Evolutionary conservation across 2,797 vertebrate species (phyloP).

Genomic region (Clarias laeviceps): DNA sequence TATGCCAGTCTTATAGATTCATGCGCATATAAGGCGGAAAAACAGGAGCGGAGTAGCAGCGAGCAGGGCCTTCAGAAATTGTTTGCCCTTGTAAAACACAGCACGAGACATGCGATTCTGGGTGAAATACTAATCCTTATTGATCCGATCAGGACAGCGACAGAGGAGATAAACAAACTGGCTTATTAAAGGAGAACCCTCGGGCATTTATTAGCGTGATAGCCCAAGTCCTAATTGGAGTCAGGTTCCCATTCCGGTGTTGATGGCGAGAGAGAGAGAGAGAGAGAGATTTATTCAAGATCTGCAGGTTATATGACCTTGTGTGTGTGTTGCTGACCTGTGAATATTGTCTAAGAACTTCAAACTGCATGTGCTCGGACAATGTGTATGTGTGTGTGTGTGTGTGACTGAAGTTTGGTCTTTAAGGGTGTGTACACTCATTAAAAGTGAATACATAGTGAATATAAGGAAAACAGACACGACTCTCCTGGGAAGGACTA

Average conservation of each 20-base stretch:
- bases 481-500: constrained; percentile 65
- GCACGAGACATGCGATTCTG: constrained; percentile 53
- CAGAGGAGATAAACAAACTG: constrained; percentile 65
- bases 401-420: constrained; percentile 45
- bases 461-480: constrained; percentile 61
- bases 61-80: neutral
- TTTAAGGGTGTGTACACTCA: constrained; percentile 62
- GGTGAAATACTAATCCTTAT: constrained; percentile 68
- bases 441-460: constrained; percentile 63
- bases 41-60: neutral
- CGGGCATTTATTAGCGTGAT: constrained; percentile 51
- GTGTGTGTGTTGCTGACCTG: constrained; percentile 47
- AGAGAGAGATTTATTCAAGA: constrained; percentile 33
- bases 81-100: constrained; percentile 56
- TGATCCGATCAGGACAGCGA: constrained; percentile 62
- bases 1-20: neutral
- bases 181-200: constrained; percentile 58
- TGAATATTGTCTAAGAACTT: constrained; percentile 37
- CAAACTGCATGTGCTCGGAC: constrained; percentile 1
- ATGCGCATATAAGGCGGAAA: neutral
- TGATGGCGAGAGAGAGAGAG: neutral
- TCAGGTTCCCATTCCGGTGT: constrained; percentile 50
- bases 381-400: constrained; percentile 35
- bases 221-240: constrained; percentile 49
- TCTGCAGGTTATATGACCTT: constrained; percentile 52